Evolutionary conservation across 2,888 invertebrate genomes (phyloP).

Genomic region (Eilema caniola): DNA sequence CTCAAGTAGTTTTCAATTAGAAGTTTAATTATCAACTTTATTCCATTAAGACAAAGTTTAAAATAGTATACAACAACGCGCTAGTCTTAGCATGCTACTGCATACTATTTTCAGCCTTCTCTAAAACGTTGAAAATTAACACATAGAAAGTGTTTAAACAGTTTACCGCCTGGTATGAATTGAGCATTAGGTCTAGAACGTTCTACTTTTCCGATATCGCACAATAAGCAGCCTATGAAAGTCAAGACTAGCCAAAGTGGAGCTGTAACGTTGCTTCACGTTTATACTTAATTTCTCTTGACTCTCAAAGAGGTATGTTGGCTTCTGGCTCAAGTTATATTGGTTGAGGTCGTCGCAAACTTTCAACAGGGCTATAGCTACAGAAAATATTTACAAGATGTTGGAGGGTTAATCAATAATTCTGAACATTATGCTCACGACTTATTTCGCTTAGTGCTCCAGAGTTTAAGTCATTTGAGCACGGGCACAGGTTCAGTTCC

Average conservation of each 20-base stretch:
- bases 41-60: too few relatives aligned
- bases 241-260: slow-evolving; percentile 32
- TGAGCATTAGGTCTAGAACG: slow-evolving; percentile 41
- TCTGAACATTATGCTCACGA: too few relatives aligned
- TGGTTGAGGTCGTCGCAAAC: slow-evolving; percentile 14
- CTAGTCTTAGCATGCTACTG: too few relatives aligned
- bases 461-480: too few relatives aligned
- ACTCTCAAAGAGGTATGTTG: background rate
- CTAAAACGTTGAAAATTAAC: too few relatives aligned
- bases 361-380: background rate
- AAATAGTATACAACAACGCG: too few relatives aligned
- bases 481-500: too few relatives aligned
- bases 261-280: slow-evolving; percentile 23
- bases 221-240: slow-evolving; percentile 61
- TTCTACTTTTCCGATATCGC: slow-evolving; percentile 47
- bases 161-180: background rate
- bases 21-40: too few relatives aligned
- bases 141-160: too few relatives aligned
- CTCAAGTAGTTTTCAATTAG: too few relatives aligned
- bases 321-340: background rate
- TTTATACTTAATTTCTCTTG: background rate
- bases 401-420: background rate
- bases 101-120: too few relatives aligned
- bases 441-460: too few relatives aligned
- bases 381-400: background rate